Evolutionary conservation across 1,140 invertebrate genomes (phyloP).

Genomic region (Diorhabda carinulata): DNA sequence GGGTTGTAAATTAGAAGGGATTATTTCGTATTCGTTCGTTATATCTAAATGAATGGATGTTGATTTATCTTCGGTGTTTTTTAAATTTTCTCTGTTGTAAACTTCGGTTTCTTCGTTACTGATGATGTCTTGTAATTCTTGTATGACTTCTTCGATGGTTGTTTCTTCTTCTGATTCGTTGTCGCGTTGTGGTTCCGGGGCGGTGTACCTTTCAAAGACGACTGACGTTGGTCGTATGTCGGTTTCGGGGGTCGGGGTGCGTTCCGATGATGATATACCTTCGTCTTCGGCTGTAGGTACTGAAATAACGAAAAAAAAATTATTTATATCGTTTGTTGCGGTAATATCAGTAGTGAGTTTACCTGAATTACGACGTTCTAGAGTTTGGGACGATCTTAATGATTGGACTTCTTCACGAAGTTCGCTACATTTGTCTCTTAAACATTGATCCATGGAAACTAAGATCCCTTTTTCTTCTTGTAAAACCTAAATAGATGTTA

Average conservation of each 20-base stretch:
- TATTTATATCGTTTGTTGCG: neutral
- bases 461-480: slow-evolving; percentile 75
- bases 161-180: slow-evolving; percentile 71
- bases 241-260: slow-evolving; percentile 66
- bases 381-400: slow-evolving; percentile 37
- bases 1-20: slow-evolving; percentile 59
- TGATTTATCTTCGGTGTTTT: slow-evolving; percentile 46
- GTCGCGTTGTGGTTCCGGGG: slow-evolving; percentile 36
- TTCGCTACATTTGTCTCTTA: slow-evolving; percentile 69
- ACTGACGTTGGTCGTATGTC: slow-evolving; percentile 56
- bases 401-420: slow-evolving; percentile 56
- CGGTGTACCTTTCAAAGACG: slow-evolving; percentile 57
- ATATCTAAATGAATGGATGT: slow-evolving; percentile 37
- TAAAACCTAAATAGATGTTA: slow-evolving; percentile 56
- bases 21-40: slow-evolving; percentile 55
- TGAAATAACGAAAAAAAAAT: slow-evolving; percentile 8
- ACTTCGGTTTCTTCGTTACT: slow-evolving; percentile 77
- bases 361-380: slow-evolving; percentile 23
- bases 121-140: slow-evolving; percentile 77
- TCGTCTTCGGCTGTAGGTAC: slow-evolving; percentile 79
- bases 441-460: slow-evolving; percentile 70
- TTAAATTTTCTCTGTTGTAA: slow-evolving; percentile 51
- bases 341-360: neutral
- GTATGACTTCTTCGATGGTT: slow-evolving; percentile 83
- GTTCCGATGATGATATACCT: slow-evolving; percentile 78